Conservation (phyloP, 1,140 invertebrate species). For the Pseudobourletiella spinata region DNA sequence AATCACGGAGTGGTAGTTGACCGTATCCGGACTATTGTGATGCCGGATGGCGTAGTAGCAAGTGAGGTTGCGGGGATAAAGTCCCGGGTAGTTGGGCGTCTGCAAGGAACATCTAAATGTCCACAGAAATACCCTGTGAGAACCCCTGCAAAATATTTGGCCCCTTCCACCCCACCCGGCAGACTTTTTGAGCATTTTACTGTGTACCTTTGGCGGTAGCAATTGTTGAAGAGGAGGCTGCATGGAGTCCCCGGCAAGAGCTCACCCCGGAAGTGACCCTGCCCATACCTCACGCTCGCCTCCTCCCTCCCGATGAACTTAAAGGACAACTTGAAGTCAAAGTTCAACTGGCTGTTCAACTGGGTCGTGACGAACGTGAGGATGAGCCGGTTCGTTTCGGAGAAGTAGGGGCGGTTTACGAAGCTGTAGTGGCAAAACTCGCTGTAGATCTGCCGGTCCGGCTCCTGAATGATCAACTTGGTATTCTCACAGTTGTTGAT, state of each 20-base stretch:
- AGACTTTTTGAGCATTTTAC: no score
- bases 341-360: slow-evolving; percentile 52
- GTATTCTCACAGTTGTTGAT: neutral
- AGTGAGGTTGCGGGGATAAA: slow-evolving; percentile 68
- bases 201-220: slow-evolving; percentile 5
- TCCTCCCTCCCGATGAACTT: slow-evolving; percentile 65
- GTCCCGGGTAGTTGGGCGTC: slow-evolving; percentile 75
- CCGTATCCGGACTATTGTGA: slow-evolving; percentile 49
- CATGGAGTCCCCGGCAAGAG: slow-evolving; percentile 45
- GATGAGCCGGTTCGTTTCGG: slow-evolving; percentile 9
- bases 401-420: slow-evolving; percentile 3
- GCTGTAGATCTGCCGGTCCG: slow-evolving; percentile 6
- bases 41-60: slow-evolving; percentile 69
- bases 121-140: slow-evolving; percentile 34
- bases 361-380: neutral
- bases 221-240: slow-evolving; percentile 5
- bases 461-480: slow-evolving; percentile 5
- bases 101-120: slow-evolving; percentile 56
- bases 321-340: slow-evolving; percentile 72
- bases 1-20: neutral
- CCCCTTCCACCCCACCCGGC: slow-evolving; percentile 23
- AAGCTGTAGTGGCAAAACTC: slow-evolving; percentile 11
- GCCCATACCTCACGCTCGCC: slow-evolving; percentile 64
- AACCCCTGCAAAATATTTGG: neutral
- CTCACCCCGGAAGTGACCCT: slow-evolving; percentile 58